Base-by-base conservation (phyloP, 1,140 invertebrate genomes). In the Uloborus diversus region DNA sequence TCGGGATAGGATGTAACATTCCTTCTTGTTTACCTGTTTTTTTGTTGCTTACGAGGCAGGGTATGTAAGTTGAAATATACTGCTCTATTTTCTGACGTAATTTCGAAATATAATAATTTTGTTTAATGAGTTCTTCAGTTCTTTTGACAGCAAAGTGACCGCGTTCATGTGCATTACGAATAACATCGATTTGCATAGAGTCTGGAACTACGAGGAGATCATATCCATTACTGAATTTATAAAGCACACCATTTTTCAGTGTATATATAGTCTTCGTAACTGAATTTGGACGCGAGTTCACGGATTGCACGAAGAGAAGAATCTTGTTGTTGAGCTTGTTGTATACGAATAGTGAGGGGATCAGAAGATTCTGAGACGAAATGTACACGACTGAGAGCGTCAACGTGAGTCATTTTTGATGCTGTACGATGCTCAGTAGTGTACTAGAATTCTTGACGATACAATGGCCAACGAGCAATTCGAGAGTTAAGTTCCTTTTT, bases 341-440 rank as follows among this genome's bases (percentile, higher is more conserved):
- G 32, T 47, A 66, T n/a, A n/a, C n/a, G n/a, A n/a, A n/a, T n/a
- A n/a, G n/a, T n/a, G n/a, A n/a, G n/a, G n/a, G n/a, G n/a, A n/a
- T n/a, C n/a, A n/a, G n/a, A n/a, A n/a, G n/a, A n/a, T n/a, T n/a
- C n/a, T n/a, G n/a, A n/a, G n/a, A n/a, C n/a, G n/a, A n/a, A n/a
- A n/a, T n/a, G n/a, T n/a, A n/a, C n/a, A n/a, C 33, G 30, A 42
- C 62, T 65, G 4, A 65, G 27, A 42, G 62, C 62, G 25, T 65
- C 62, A 4, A 65, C 62, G 23, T 65, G 62, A 5, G 4, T 13
- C 56, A 73, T 80, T 2, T 37, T 4, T 2, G 49, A 30, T 4
- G 69, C 79, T 7, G 66, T 23, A 4, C 79, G 32, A 27, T 80
- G 79, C 5, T 37, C 33, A 14, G 62, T 56, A 17, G 35, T 47